These are phyloP conservation scores for Eupithecia dodoneata DNA, from an alignment of 2,888 invertebrate genomes.

Conservation along the genomic window DNA sequence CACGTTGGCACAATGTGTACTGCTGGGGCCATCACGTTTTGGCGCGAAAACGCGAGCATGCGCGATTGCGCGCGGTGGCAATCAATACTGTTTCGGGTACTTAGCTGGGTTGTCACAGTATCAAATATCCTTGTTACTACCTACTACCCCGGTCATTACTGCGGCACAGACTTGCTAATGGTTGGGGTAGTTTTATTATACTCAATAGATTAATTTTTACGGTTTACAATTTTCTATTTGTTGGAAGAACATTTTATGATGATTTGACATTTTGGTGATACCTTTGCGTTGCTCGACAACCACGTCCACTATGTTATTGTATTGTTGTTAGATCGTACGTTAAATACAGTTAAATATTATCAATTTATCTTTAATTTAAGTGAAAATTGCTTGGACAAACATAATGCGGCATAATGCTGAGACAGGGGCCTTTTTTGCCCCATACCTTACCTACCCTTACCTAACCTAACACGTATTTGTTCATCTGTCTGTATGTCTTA, in stretches of 20 bases:
- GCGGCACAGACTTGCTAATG: background rate
- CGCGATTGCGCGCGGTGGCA: constrained; percentile 69
- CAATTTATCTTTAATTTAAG: too few relatives aligned
- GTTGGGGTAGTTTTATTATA: background rate
- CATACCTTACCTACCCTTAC: too few relatives aligned
- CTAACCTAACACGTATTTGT: too few relatives aligned
- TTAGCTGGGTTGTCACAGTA: constrained; percentile 54
- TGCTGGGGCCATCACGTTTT: constrained; percentile 55
- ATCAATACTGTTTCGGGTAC: constrained; percentile 66
- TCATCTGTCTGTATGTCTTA: too few relatives aligned
- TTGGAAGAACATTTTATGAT: background rate
- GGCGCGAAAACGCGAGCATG: constrained; percentile 71
- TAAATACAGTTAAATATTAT: too few relatives aligned
- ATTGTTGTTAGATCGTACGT: too few relatives aligned
- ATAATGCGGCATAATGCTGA: too few relatives aligned
- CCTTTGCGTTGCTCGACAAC: background rate
- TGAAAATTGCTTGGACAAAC: too few relatives aligned
- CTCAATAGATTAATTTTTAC: background rate
- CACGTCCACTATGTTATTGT: too few relatives aligned
- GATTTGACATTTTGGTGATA: background rate
- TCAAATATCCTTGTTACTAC: constrained; percentile 39
- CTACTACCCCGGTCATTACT: constrained; percentile 27
- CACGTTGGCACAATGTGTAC: too few relatives aligned
- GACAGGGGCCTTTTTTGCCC: too few relatives aligned
- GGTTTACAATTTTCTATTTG: background rate